Percentiles rank a stretch among this genome's conserved stretches.
phyloP scores from a whole-genome alignment of 1,140 invertebrate species.

The Bombus pyrosoma region DNA sequence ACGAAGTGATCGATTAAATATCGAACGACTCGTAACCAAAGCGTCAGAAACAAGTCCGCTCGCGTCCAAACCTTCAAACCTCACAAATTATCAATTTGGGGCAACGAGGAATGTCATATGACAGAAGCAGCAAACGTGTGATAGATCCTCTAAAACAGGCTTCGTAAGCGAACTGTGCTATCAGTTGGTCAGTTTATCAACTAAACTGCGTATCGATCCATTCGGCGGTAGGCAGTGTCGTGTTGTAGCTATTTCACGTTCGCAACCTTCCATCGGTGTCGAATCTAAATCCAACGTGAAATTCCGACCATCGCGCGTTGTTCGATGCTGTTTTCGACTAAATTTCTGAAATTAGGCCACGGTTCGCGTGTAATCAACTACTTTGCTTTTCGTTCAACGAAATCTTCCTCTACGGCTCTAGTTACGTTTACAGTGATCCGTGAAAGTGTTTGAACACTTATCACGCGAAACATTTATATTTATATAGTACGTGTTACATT shows the following conservation, averaged over 20 bases:
- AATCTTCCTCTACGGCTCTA: background rate
- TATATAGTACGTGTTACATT: no score
- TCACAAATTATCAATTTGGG: background rate
- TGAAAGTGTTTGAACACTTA: no score
- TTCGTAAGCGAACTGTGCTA: conserved; percentile 6
- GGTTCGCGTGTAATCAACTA: conserved; percentile 50
- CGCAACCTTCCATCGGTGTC: background rate
- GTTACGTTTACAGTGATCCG: no score
- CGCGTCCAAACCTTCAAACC: background rate
- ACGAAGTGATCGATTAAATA: background rate
- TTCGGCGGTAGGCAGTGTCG: background rate
- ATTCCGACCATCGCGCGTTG: conserved; percentile 19
- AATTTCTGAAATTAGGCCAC: conserved; percentile 61
- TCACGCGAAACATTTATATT: no score
- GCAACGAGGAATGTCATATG: no score
- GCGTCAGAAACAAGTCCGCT: background rate
- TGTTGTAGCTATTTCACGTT: background rate
- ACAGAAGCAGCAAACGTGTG: background rate
- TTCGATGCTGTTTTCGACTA: background rate
- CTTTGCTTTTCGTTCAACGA: conserved; percentile 67
- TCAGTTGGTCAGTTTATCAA: conserved; percentile 49
- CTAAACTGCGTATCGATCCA: conserved; percentile 52
- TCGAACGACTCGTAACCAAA: background rate
- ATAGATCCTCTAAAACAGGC: background rate
- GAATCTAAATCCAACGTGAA: background rate